Evolutionary conservation across 2,113 vertebrate species (phyloP).

Genomic region (Phalacrocorax pelagicus): DNA sequence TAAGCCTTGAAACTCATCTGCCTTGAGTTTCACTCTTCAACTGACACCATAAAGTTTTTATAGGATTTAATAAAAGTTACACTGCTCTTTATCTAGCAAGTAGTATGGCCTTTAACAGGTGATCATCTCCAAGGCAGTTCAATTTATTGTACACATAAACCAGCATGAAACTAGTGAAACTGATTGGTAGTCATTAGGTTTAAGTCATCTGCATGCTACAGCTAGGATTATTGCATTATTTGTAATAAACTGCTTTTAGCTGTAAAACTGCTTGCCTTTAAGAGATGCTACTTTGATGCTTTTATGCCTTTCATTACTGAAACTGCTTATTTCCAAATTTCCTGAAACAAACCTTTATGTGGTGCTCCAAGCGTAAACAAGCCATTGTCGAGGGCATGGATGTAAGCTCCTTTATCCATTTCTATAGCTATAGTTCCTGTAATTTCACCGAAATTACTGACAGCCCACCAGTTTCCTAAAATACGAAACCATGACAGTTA

Average conservation of each 20-base stretch:
- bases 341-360: constrained; percentile 78
- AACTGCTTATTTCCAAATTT: not conserved
- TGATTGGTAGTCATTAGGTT: not conserved
- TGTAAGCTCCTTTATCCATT: constrained; percentile 91
- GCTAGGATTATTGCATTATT: not conserved
- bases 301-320: not conserved
- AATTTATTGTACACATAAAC: not conserved
- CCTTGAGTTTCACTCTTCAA: not conserved
- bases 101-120: not conserved
- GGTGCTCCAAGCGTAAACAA: constrained; percentile 94
- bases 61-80: not conserved
- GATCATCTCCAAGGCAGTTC: not conserved
- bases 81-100: not conserved
- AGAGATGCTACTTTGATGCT: not conserved
- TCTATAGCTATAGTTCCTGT: constrained; percentile 92
- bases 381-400: constrained; percentile 93
- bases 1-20: not conserved
- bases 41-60: not conserved
- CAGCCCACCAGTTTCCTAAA: constrained; percentile 91
- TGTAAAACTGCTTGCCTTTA: not conserved
- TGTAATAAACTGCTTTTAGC: not conserved
- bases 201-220: not conserved
- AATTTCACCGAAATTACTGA: constrained; percentile 88
- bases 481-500: not conserved
- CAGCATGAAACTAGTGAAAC: not conserved